Evolutionary conservation across 2,113 vertebrate species (phyloP), one percentile per base, ranked within the genome.

Genomic region (Tetrao urogallus): DNA sequence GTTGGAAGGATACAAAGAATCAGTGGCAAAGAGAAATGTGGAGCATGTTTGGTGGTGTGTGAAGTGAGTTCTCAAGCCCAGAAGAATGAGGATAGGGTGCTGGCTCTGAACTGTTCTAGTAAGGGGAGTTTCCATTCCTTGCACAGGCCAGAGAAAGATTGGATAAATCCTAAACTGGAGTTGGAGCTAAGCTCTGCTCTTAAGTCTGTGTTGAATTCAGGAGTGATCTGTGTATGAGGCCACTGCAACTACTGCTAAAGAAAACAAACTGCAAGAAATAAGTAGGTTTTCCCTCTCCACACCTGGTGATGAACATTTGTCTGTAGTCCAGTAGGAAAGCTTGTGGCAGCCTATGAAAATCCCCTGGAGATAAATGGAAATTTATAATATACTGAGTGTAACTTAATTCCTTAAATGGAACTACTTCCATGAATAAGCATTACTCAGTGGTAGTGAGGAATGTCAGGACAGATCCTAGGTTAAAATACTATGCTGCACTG

Each of bases 311-410:
- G 89, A 94, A 58, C 66, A 77, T 93, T 80, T 78, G 45, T 74
- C 73, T 92, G 34, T 30, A 60, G 32, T 71, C 72, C 75, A 83
- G 10, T 74, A 89, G 85, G 75, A 91, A 94, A 93, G 89, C 79
- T 75, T 91, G 82, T 80, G 64, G 71, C 48, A 85, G 78, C 36
- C 73, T 64, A 2, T 95, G 56, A 86, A 86, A 96, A 95, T 90
- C 92, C 92, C 95, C 86, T 82, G 4, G 42, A 89, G 87, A 92
- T 60, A 77, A 93, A 88, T 88, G 96, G 95, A 96, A 96, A 95
- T 86, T 83, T 94, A 82, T 89, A 54, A 30, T 82, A 28, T 3
- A n/a, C 17, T 32, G 84, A 89, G 83, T 82, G 78, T 93, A 92
- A 82, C 32, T 52, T 56, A 89, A 32, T 91, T 88, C 82, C 60